These are phyloP conservation scores for Excalfactoria chinensis DNA, from an alignment of 2,113 vertebrate species.

Conservation along the genomic window DNA sequence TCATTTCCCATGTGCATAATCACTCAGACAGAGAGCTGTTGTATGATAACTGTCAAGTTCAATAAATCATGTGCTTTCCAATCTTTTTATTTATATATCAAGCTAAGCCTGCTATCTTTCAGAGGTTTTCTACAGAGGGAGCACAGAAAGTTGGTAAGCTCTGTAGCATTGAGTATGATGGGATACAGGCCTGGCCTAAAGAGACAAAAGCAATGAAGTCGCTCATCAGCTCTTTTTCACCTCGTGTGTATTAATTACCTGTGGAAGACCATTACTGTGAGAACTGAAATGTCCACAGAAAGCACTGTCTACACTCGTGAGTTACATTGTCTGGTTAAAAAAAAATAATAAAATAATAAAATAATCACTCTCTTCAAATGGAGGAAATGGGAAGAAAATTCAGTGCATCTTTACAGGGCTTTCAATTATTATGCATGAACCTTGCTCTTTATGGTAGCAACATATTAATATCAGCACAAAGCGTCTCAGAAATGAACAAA, in stretches of 20 bases:
- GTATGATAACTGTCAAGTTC: conserved; percentile 67
- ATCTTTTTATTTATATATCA: conserved; percentile 48
- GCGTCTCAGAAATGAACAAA: background rate
- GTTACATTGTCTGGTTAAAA: background rate
- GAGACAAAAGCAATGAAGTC: background rate
- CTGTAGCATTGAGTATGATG: background rate
- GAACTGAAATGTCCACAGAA: background rate
- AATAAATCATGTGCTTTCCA: conserved; percentile 53
- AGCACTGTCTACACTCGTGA: background rate
- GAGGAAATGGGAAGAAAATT: background rate
- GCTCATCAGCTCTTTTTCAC: background rate
- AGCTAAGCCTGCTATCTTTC: background rate
- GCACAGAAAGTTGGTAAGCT: background rate
- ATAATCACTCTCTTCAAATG: background rate
- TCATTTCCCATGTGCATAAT: conserved; percentile 59
- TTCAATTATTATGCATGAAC: background rate
- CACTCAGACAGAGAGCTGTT: conserved; percentile 62
- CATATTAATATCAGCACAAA: background rate
- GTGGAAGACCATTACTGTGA: background rate
- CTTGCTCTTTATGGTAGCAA: background rate
- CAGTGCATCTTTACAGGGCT: background rate
- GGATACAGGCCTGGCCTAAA: background rate
- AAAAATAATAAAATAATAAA: too few relatives aligned
- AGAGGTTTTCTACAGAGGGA: background rate
- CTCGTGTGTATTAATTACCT: background rate